Base-by-base conservation (phyloP, 2,113 vertebrate genomes). In the Haliaeetus leucogaster region DNA sequence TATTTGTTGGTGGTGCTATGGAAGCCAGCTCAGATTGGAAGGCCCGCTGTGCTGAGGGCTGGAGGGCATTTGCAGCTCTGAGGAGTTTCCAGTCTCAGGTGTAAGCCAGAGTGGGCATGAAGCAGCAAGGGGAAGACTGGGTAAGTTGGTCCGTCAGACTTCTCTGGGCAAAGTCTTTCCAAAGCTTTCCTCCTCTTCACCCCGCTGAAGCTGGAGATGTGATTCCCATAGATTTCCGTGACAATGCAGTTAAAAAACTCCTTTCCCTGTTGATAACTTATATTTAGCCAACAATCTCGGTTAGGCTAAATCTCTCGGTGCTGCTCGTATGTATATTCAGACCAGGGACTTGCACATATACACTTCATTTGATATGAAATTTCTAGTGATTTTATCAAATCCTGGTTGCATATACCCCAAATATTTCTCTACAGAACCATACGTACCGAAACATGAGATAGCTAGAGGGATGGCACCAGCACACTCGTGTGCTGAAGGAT, bases 331-430 rank as follows among this genome's bases (percentile, higher is more conserved):
- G 9, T 7, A n/a, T 21, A 30, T n/a, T 81, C 53, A 45, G 43
- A 25, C 42, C 47, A 48, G 23, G 4, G 26, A 48, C 8, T 47
- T 68, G 19, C 13, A 38, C 0, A 0, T 4, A 7, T 8, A 1
- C 0, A 2, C 17, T 53, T 30, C 13, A 45, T 25, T 67, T 18
- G 26, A 43, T 36, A 43, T 9, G 20, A 68, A 61, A 56, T 23
- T 15, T 38, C 13, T 1, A 34, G 21, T 6, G 43, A 50, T n/a
- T 90, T 79, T 65, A 30, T 42, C 40, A 82, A 85, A 43, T 36
- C 16, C 9, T 13, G 19, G 29, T 21, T 56, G 40, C 63, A 56
- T 10, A 36, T 2, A 5, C 8, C 17, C 32, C 3, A 5, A 8
- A 19, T 43, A 23, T 42, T 86, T 34, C 34, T 53, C 25, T 36